Base-by-base conservation (phyloP, 2,888 invertebrate genomes). In the Idaea straminata region DNA sequence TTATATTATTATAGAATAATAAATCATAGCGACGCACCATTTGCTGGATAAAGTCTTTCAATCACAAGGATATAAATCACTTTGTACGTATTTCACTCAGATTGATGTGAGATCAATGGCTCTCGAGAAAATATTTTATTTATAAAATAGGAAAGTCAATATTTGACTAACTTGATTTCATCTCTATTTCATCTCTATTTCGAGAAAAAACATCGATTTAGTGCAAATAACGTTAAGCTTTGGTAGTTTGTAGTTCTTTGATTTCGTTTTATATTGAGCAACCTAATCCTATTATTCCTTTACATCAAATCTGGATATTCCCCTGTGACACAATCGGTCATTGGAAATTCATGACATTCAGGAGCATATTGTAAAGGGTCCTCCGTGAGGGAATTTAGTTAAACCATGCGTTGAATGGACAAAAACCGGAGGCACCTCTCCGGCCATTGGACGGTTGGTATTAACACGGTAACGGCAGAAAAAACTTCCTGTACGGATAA, bases 61-160 rank as follows among this genome's bases (percentile, higher is more conserved):
- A 66, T 64, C 64, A 60, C 64, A 68, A 62, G 59, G 15, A 64
- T 62, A 71, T 71, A 66, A 69, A 69, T 71, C 66, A 66, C 65
- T 65, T 60, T 61, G 63, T 70, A 66, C 59, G 63, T 70, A 66
- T 70, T 64, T 62, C 64, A 69, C 60, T 47, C 66, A 62, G 57
- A 64, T 67, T 62, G 69, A 64, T 62, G 69, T 67, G 62, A 67
- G 66, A 69, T 65, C 67, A 64, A 69, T 69, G 35, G 67, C 63
- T 64, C 64, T 63, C 64, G 57, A 57, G 38, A 61, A 47, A 47
- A 62, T 62, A 62, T 57, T 57, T 61, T 62, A 25, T 25, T 25
- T 59, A 34, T 59, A 57, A 16, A 59, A 64, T 59, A 64, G 13
- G 59, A 64, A 64, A 66, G 62, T 64, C 58, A 38, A 64, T 68